Evolutionary conservation across 2,113 vertebrate genomes (phyloP), one percentile per base, ranked within the genome.

Genomic region (Tylochromis polylepis): DNA sequence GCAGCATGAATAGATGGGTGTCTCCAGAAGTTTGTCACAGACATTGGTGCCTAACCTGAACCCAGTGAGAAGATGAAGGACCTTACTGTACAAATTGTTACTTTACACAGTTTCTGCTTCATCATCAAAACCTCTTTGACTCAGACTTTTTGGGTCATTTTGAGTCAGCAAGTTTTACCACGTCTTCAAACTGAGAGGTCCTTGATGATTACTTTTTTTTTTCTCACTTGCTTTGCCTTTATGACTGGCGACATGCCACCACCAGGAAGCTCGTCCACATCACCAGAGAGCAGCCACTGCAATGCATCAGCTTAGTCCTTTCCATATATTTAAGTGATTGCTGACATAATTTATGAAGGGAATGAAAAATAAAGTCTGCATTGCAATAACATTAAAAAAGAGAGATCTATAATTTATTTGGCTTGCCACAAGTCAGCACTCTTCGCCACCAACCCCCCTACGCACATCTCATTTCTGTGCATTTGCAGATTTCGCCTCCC

Each of bases 331-430:
- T 91, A 94, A 95, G 94, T 93, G 90, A 95, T 91, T 62, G 90
- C 91, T 89, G 92, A 94, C 89, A 91, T 88, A 91, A 94, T 95
- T 95, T 95, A 95, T 92, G 93, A 91, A 92, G 81, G 89, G 90
- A 91, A 90, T 92, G 89, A 91, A 93, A 93, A 93, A 90, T 90
- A 93, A 90, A 86, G 90, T 89, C 89, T 85, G 94, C 89, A 85
- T 89, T 84, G 94, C 91, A 91, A 93, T 90, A 87, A 91, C 84
- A 87, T 81, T 67, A 65, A 46, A 72, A 81, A 87, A 89, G 58
- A 36, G 87, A 75, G 62, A 88, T 94, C 82, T 86, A 87, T 93
- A 88, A 95, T 92, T 95, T 93, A 93, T 92, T 85, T 78, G 88
- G 77, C 41, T 84, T 85, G 90, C 91, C 88, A 87, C 83, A 82